Base-by-base conservation (phyloP, 2,797 vertebrate species). In the Rhabdomys pumilio region DNA sequence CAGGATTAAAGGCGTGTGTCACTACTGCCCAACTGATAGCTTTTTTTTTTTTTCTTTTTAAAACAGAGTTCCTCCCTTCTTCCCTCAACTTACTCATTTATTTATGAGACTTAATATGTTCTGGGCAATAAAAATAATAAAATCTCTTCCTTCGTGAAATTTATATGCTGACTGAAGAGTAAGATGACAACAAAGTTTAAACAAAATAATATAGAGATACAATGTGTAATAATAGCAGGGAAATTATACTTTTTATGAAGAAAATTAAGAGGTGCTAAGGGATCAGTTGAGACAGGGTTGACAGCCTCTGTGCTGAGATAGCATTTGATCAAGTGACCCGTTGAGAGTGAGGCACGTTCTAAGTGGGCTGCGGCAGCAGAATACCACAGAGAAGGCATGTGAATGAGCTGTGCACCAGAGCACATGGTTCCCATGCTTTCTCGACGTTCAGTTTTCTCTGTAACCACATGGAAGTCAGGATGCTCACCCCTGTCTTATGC, bases 141-240 rank as follows among this genome's bases (percentile, higher is more conserved):
- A 55, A 4, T 61, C 5, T 2, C 15, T 65, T 82, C 76, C 44
- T 91, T 72, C 26, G 22, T 82, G 61, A 59, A 61, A n/a, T 82
- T 67, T 84, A 22, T 38, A 57, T 91, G 61, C 34, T 88, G 82
- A 73, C 9, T 79, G 47, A 31, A 75, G 76, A 20, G 31, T 41
- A 85, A 90, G 34, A 57, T 65, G 29, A 72, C 50, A 88, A 72
- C 50, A 88, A 79, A 61, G n/a, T 88, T 88, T 79, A 88, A 88
- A 79, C 44, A 91, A 91, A 77, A 57, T 26, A 90, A 41, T 17
- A 24, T 72, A 65, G 57, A 91, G 59, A 55, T 47, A 83, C 41
- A 47, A 86, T 59, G 61, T 38, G 44, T 17, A 77, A 61, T 44
- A 69, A 26, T 82, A 79, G 41, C 72, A 79, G 41, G n/a, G 53